Percentiles rank a stretch among this genome's conserved stretches.
Conservation (phyloP, 2,797 vertebrate genomes). For the Characodon lateralis region DNA sequence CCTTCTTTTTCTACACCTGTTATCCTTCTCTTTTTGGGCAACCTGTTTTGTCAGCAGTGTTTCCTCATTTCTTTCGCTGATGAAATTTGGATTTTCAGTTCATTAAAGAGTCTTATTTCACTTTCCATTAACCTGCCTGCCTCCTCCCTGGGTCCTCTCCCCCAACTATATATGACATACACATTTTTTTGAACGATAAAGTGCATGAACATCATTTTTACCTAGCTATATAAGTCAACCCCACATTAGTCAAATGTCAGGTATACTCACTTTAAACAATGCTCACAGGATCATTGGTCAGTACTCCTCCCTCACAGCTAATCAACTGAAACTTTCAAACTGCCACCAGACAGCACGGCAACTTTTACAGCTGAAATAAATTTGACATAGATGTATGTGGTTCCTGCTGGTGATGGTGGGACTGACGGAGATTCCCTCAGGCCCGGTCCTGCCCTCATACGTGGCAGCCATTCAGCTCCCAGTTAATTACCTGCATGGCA, state of each 20-base stretch:
- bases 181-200: not conserved
- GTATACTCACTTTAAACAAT: not conserved
- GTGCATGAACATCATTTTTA: not conserved
- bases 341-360: constrained; percentile 19
- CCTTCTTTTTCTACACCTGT: not conserved
- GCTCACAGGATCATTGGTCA: constrained; percentile 2
- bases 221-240: not conserved
- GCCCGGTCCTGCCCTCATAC: constrained; percentile 51
- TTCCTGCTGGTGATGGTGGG: constrained; percentile 62
- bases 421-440: constrained; percentile 55
- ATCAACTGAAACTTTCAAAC: constrained; percentile 26
- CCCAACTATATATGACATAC: not conserved
- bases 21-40: not conserved
- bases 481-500: constrained; percentile 75
- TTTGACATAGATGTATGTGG: constrained; percentile 44
- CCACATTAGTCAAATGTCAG: constrained; percentile 1
- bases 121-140: not conserved
- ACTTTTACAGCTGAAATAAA: constrained; percentile 32
- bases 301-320: constrained; percentile 13
- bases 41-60: not conserved
- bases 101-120: not conserved
- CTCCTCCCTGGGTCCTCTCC: not conserved
- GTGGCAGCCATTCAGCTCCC: constrained; percentile 66
- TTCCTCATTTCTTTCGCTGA: not conserved
- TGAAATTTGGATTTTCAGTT: not conserved